Base-by-base conservation (phyloP, 2,888 invertebrate genomes). In the Reticulitermes lucifugus region DNA sequence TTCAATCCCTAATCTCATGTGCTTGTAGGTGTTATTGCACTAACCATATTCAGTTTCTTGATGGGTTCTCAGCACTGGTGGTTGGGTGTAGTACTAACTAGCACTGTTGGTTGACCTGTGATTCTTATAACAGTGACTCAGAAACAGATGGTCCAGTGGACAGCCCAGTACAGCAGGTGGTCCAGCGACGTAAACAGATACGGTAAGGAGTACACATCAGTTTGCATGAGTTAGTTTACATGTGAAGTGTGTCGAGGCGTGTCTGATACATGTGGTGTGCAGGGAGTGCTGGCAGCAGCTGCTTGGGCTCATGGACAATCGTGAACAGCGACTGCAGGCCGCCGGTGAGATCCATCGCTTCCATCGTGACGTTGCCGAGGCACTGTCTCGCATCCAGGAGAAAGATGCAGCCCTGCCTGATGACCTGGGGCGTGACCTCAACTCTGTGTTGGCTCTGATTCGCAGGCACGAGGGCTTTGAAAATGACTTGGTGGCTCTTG, bases 271-370 rank as follows among this genome's bases (percentile, higher is more conserved):
- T 65, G 65, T 43, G 59, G 43, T 79, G 88, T 88, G 77, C 88
- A 95, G 96, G 87, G 94, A 95, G 88, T 94, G 94, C 7, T 99
- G 99, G 99, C 95, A 96, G 87, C 95, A 96, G 79, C 93, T 99
- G 0, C 93, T 98, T 82, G 96, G 97, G 83, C 95, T 97, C 89
- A 96, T 99, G 86, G 96, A 96, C 88, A 95, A 96, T 81, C 94
- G 99, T 22, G 97, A 97, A 87, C 94, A 96, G 87, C 95, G 98
- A 73, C 92, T 99, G 70, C 95, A 96, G 89, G 99, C 98, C 0
- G 99, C 99, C 1, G 98, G 97, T 18, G 98, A 99, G 92, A 98
- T 99, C 88, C 99, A 99, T 91, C 94, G 98, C 84, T 99, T 98
- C 93, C 99, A 99, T 91, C 94, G 98, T 84, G 99, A 99, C 91